These are phyloP conservation scores for Excalfactoria chinensis DNA, from an alignment of 2,113 vertebrate genomes.

Conservation along the genomic window DNA sequence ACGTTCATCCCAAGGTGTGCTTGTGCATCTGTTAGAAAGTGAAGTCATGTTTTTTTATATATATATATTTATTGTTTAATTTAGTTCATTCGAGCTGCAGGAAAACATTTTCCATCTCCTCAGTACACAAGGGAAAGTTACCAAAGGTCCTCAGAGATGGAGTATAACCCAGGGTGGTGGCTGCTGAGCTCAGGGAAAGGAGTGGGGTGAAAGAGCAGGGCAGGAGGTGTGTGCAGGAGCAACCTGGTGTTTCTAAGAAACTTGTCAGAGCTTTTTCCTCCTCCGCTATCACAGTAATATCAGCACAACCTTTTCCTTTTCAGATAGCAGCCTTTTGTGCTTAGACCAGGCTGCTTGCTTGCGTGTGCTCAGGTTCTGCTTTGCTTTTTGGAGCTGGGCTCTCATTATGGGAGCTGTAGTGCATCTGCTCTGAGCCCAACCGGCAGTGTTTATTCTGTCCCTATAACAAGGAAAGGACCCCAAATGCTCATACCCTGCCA, in stretches of 20 bases:
- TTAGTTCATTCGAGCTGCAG: background rate
- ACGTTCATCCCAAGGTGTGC: slow-evolving; percentile 62
- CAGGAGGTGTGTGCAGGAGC: background rate
- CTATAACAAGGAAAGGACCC: background rate
- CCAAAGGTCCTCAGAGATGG: fast-evolving
- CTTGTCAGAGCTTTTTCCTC: slow-evolving; percentile 15
- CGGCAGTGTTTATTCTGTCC: background rate
- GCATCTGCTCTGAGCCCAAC: background rate
- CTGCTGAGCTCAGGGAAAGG: background rate
- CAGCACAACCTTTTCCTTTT: slow-evolving; percentile 27
- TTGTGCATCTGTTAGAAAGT: slow-evolving; percentile 63
- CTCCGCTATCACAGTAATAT: background rate
- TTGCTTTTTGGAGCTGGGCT: background rate
- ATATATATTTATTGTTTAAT: background rate
- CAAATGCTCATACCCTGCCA: background rate
- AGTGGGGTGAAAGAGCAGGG: background rate
- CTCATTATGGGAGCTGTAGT: background rate
- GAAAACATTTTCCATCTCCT: background rate
- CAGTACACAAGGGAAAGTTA: background rate
- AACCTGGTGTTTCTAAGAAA: slow-evolving; percentile 41
- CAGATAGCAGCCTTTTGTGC: background rate
- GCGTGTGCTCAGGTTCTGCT: background rate
- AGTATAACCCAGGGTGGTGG: background rate
- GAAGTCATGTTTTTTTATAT: background rate
- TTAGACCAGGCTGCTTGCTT: fast-evolving